Evolutionary conservation across 2,888 invertebrate species (phyloP).

Genomic region (Acrocera orbiculus): DNA sequence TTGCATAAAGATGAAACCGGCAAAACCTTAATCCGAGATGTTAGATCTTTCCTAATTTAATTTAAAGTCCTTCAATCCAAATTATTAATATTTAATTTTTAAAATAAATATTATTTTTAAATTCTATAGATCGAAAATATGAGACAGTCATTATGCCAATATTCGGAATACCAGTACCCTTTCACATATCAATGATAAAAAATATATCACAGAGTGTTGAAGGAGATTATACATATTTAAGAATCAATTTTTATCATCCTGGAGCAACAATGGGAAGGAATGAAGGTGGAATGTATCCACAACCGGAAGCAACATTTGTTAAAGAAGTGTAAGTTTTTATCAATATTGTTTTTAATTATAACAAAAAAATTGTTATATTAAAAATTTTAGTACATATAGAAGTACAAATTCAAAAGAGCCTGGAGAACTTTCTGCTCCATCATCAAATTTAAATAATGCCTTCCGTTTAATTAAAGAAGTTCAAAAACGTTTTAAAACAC

Average conservation of each 20-base stretch:
- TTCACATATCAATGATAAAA: conserved; percentile 97
- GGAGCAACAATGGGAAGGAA: conserved; percentile 90
- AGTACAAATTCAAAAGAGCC: conserved; percentile 96
- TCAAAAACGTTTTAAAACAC: conserved; percentile 94
- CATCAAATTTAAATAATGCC: conserved; percentile 88
- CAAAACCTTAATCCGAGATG: too few relatives aligned
- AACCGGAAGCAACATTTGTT: conserved; percentile 91
- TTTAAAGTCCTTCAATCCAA: too few relatives aligned
- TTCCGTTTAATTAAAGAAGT: conserved; percentile 97
- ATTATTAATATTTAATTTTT: too few relatives aligned
- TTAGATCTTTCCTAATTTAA: too few relatives aligned
- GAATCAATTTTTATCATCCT: conserved; percentile 97
- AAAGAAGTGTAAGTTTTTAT: conserved; percentile 90
- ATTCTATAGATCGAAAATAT: conserved; percentile 79
- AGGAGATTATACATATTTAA: conserved; percentile 95
- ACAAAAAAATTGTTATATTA: too few relatives aligned
- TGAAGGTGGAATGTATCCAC: conserved; percentile 78
- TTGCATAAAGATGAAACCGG: too few relatives aligned
- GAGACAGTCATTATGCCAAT: conserved; percentile 97
- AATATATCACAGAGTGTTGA: conserved; percentile 98
- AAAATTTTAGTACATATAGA: conserved; percentile 62
- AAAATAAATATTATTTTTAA: too few relatives aligned
- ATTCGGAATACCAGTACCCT: conserved; percentile 90
- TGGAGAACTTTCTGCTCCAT: conserved; percentile 84
- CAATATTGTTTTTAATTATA: too few relatives aligned